Base-by-base conservation (phyloP, 2,113 vertebrate species). In the Stigmatopora nigra region DNA sequence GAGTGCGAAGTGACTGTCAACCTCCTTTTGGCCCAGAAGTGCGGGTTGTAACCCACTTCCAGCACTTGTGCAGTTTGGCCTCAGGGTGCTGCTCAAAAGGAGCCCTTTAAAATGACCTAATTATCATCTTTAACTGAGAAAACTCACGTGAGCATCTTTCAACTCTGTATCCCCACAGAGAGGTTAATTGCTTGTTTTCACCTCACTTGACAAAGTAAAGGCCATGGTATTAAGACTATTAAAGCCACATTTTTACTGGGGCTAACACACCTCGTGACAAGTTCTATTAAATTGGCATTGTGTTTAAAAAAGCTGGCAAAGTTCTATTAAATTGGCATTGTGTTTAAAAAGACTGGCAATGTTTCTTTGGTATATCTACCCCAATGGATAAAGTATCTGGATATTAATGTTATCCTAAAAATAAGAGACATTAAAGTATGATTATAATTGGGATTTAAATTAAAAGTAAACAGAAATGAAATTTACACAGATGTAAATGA, bases 1-100 rank as follows among this genome's bases (percentile, higher is more conserved):
- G 63, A 72, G 69, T 85, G 79, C 77, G 73, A 84, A 82, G 71
- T 82, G 79, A 83, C 79, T 74, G 77, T 77, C 73, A 73, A 65
- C 72, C 65, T 68, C 60, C 16, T 63, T 48, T 63, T 31, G 14
- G 15, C 57, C 1, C 36, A 72, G 69, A 71, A 52, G 49, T 16
- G 49, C 75, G 58, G 57, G 67, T 68, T 73, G 72, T 67, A 72
- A 75, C 75, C 77, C 78, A 82, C 81, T 67, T 82, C 78, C 61
- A 82, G 71, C 53, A 45, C 45, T 11, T 56, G 66, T 78, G 65
- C 59, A 70, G 67, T 48, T 46, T 55, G 67, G 76, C 73, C 76
- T 69, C 56, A 31, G 67, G 69, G 70, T 70, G 46, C 67, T 45
- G 68, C 72, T 68, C 69, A 49, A 69, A 69, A 70, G 69, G 75